phyloP scores from a whole-genome alignment of 2,888 invertebrate genomes.

The Bimastos eiseni region DNA sequence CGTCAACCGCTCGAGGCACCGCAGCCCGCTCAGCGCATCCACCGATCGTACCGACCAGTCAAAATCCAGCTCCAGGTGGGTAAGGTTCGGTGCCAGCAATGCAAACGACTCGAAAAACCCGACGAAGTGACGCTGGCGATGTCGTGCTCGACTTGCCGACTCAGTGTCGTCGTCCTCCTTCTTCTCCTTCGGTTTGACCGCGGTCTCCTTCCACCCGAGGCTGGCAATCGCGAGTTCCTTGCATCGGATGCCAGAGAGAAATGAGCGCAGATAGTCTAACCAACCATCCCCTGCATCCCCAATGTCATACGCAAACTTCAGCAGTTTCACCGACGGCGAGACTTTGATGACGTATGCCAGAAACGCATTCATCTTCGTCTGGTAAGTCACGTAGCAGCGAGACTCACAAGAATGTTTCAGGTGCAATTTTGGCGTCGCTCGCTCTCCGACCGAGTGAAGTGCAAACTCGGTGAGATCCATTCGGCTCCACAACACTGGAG shows the following conservation, averaged over 20 bases:
- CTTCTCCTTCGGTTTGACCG: slow-evolving; percentile 50
- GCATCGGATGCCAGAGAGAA: slow-evolving; percentile 47
- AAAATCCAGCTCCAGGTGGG: slow-evolving; percentile 56
- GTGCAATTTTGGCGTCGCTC: slow-evolving; percentile 47
- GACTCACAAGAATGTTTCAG: slow-evolving; percentile 47
- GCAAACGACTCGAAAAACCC: slow-evolving; percentile 55
- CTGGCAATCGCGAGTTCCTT: slow-evolving; percentile 50
- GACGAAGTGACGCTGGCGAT: slow-evolving; percentile 53
- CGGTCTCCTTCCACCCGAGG: slow-evolving; percentile 59
- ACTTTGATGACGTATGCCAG: slow-evolving; percentile 49
- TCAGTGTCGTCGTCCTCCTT: slow-evolving; percentile 47
- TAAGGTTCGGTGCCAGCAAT: slow-evolving; percentile 50
- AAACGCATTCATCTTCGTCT: slow-evolving; percentile 52
- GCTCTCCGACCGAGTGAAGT: slow-evolving; percentile 48
- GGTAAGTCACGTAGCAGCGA: slow-evolving; percentile 52
- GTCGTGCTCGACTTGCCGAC: slow-evolving; percentile 50
- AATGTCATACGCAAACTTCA: slow-evolving; percentile 60
- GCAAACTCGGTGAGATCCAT: slow-evolving; percentile 55
- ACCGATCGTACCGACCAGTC: slow-evolving; percentile 57
- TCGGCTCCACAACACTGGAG: slow-evolving; percentile 52
- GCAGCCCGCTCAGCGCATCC: slow-evolving; percentile 49
- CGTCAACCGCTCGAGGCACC: slow-evolving; percentile 49
- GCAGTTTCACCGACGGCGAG: slow-evolving; percentile 49
- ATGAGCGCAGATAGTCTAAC: slow-evolving; percentile 48
- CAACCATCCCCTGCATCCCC: slow-evolving; percentile 52